phyloP scores from a whole-genome alignment of 2,797 vertebrate genomes.

The Falco columbarius region DNA sequence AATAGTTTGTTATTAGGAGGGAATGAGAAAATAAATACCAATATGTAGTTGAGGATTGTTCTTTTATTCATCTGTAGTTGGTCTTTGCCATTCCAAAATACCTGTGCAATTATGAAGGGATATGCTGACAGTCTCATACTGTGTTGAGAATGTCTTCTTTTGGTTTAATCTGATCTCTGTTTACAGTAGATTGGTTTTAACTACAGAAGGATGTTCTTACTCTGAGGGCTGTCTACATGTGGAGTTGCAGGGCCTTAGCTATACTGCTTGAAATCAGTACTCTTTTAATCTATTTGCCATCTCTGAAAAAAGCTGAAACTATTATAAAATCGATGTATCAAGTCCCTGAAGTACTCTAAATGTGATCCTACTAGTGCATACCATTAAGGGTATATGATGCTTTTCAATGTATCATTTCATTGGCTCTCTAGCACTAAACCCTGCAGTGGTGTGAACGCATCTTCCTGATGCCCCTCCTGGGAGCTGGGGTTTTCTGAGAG shows the following conservation, averaged over 20 bases:
- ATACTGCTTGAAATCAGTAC: background rate
- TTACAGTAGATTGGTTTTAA: background rate
- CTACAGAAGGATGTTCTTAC: background rate
- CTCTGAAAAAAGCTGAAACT: background rate
- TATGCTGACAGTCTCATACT: background rate
- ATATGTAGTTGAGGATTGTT: background rate
- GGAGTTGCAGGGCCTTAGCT: background rate
- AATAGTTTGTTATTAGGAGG: background rate
- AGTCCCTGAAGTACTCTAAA: background rate
- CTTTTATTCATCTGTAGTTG: background rate
- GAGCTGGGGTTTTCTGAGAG: rapidly evolving
- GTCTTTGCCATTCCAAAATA: background rate
- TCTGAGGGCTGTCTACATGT: background rate
- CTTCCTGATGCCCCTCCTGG: background rate
- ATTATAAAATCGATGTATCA: background rate
- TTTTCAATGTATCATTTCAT: rapidly evolving
- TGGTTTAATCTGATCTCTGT: background rate
- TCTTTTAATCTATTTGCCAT: background rate
- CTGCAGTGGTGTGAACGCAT: background rate
- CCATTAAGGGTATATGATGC: background rate
- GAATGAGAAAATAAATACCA: background rate
- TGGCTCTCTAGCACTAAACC: background rate
- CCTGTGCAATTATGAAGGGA: background rate
- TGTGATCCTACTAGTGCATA: background rate
- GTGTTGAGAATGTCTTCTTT: background rate